phyloP scores from a whole-genome alignment of 2,888 invertebrate species.

The Pollenia angustigena region DNA sequence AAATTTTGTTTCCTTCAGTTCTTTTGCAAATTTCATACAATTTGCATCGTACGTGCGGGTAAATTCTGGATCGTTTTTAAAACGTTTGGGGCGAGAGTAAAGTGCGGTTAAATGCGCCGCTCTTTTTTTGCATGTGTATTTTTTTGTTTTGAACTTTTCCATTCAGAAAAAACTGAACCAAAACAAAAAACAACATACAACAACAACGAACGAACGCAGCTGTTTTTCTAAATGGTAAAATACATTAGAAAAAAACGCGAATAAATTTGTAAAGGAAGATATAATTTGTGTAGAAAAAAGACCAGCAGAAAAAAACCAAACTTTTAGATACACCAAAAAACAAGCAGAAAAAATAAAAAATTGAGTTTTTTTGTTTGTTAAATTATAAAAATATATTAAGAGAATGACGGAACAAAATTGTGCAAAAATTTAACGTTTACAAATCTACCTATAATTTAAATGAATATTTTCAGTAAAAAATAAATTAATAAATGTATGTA shows the following conservation, averaged over 20 bases:
- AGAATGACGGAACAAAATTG: conserved; percentile 48
- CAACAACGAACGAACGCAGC: conserved; percentile 66
- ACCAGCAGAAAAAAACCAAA: conserved; percentile 59
- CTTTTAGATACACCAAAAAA: conserved; percentile 70
- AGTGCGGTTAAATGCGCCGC: conserved; percentile 69
- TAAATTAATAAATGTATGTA: background rate
- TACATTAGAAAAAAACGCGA: conserved; percentile 72
- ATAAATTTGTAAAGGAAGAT: conserved; percentile 69
- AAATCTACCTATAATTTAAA: conserved; percentile 44
- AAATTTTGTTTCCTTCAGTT: conserved; percentile 65
- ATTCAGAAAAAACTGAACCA: conserved; percentile 74
- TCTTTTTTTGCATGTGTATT: conserved; percentile 70
- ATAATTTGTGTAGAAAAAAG: conserved; percentile 67
- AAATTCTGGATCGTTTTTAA: background rate
- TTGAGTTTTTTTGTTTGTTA: conserved; percentile 22
- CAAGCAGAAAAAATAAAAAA: conserved; percentile 40
- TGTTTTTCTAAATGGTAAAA: conserved; percentile 73
- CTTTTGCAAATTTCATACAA: conserved; percentile 67
- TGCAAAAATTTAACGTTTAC: conserved; percentile 56
- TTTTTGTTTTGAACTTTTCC: conserved; percentile 74
- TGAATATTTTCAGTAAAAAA: conserved; percentile 8
- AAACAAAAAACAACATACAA: conserved; percentile 71
- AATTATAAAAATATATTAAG: conserved; percentile 28
- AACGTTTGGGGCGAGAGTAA: conserved; percentile 41
- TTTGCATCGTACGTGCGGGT: conserved; percentile 59